Evolutionary conservation across 2,888 invertebrate genomes (phyloP), one percentile per base, ranked within the genome.

Genomic region (Oscheius sp.): DNA sequence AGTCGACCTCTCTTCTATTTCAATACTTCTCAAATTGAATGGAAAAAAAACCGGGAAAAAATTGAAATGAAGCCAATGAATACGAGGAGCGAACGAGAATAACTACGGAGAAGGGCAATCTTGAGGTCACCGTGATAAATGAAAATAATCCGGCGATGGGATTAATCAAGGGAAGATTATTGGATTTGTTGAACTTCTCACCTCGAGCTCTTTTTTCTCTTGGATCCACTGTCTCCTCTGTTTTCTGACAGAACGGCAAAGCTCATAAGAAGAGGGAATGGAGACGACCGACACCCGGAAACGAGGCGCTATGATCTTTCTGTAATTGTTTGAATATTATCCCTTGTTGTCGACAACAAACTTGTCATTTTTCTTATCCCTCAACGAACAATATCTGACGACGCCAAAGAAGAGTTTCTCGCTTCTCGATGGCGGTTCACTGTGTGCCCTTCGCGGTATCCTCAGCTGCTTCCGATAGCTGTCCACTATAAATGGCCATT

Each of bases 311-410:
- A 35, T 9, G 35, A 35, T 9, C 35, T 53, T 68, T 18, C 55
- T 68, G 53, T 2, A 68, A 53, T 29, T 27, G 61, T 2, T 21
- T 29, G 49, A n/a, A 35, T 55, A n/a, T 41, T 13, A 29, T 0
- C 13, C 16, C 12, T 27, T 46, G 5, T 6, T 29, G 18, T 18
- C 27, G 29, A 35, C 23, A 35, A 9, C 59, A 2, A 6, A 27
- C 68, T 55, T 49, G 52, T 68, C 49, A n/a, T 68, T 41, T 49
- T 29, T 46, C 29, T 64, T 64, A 3, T 68, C 68, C 16, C 68
- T 27, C 35, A 68, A 18, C 9, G 68, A 68, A 25, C 55, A 29
- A 18, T 52, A 68, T 35, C 68, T 9, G 0, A 68, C 18, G 43
- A 21, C 16, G 2, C 25, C 64, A 21, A 13, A 41, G 7, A 64